Evolutionary conservation across 2,113 vertebrate genomes (phyloP).

Genomic region (Tragulus kanchil): DNA sequence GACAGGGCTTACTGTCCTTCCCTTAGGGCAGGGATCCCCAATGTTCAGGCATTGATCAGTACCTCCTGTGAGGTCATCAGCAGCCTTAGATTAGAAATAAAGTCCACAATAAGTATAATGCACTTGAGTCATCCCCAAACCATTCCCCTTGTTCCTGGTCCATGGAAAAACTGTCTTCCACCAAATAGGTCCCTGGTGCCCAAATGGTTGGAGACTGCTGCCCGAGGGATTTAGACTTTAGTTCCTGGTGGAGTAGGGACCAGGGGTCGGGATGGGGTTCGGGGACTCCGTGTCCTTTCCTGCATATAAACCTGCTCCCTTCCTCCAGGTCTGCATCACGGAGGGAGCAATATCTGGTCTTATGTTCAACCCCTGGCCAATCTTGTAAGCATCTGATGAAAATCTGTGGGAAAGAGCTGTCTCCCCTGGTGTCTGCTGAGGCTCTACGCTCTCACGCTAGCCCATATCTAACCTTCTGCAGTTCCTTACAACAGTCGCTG

Average conservation of each 20-base stretch:
- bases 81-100: background rate
- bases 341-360: background rate
- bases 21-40: background rate
- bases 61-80: background rate
- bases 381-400: background rate
- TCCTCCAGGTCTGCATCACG: background rate
- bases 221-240: background rate
- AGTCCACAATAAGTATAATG: background rate
- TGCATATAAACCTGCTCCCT: rapidly evolving
- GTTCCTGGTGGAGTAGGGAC: background rate
- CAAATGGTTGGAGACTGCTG: background rate
- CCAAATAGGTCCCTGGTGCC: background rate
- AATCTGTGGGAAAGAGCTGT: background rate
- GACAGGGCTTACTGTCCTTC: background rate
- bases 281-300: background rate
- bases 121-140: background rate
- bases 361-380: background rate
- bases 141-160: background rate
- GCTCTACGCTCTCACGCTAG: background rate
- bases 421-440: background rate
- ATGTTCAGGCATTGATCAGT: background rate
- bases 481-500: background rate
- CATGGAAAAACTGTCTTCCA: background rate
- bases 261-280: too few species aligned
- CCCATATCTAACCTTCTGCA: rapidly evolving